phyloP scores from a whole-genome alignment of 2,113 vertebrate genomes.

The Lepisosteus osseus region DNA sequence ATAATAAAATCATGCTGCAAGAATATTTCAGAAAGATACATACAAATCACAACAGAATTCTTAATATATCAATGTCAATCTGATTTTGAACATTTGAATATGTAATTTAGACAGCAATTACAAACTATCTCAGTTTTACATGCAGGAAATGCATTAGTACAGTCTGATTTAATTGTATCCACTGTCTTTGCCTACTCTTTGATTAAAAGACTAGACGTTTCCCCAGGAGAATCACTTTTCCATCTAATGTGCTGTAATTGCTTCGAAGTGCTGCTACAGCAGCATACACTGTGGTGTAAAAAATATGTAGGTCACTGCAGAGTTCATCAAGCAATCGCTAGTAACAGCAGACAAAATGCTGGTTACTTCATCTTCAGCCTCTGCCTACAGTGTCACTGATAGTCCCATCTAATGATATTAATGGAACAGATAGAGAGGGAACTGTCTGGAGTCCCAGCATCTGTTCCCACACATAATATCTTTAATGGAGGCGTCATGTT shows the following conservation, averaged over 20 bases:
- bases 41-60: background rate
- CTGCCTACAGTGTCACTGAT: slow-evolving; percentile 44
- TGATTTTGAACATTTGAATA: background rate
- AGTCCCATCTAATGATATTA: slow-evolving; percentile 54
- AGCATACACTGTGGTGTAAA: slow-evolving; percentile 38
- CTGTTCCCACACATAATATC: slow-evolving; percentile 16
- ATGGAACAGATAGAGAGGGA: slow-evolving; percentile 50
- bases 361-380: slow-evolving; percentile 55
- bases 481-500: background rate
- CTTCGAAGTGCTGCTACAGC: slow-evolving; percentile 49
- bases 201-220: slow-evolving; percentile 66
- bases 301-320: slow-evolving; percentile 69
- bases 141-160: slow-evolving; percentile 4
- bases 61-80: background rate
- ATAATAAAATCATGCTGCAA: too few relatives aligned
- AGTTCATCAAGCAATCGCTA: slow-evolving; percentile 65
- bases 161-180: slow-evolving; percentile 35
- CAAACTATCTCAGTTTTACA: background rate
- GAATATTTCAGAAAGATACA: background rate
- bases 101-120: slow-evolving; percentile 1
- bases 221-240: slow-evolving; percentile 56
- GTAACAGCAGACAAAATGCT: slow-evolving; percentile 56
- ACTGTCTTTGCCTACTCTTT: slow-evolving; percentile 50
- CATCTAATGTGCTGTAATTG: slow-evolving; percentile 66
- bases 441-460: slow-evolving; percentile 34